Conservation (phyloP, 2,797 vertebrate species). For the Myoxocephalus aenaeus region DNA sequence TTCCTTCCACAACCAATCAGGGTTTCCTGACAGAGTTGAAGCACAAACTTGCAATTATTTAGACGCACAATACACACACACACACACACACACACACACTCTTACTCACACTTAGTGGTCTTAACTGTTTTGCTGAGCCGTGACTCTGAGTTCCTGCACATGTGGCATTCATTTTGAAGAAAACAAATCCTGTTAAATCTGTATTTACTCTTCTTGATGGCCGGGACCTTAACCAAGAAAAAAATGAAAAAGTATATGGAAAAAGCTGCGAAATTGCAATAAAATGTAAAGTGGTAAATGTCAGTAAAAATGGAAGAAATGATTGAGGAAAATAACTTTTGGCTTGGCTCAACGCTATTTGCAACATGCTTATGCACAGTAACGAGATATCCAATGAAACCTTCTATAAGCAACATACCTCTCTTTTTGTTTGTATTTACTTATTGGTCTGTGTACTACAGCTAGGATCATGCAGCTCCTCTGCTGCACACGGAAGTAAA, state of each 20-base stretch:
- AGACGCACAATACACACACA: conserved; percentile 24
- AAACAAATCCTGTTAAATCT: conserved; percentile 76
- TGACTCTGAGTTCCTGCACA: conserved; percentile 77
- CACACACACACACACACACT: conserved; percentile 29
- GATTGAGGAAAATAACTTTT: conserved; percentile 25
- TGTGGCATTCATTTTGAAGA: conserved; percentile 75
- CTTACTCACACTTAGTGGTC: conserved; percentile 69
- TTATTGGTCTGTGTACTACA: conserved; percentile 3
- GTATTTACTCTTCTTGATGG: conserved; percentile 73
- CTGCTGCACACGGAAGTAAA: neutral
- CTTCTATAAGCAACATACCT: conserved; percentile 25
- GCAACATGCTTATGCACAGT: conserved; percentile 18
- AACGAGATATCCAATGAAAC: conserved; percentile 25
- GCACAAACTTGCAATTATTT: conserved; percentile 58
- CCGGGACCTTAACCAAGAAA: conserved; percentile 47
- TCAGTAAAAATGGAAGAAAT: conserved; percentile 37
- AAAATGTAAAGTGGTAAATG: conserved; percentile 1
- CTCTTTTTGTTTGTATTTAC: conserved; percentile 26
- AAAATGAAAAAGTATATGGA: conserved; percentile 6
- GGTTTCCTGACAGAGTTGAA: conserved; percentile 52
- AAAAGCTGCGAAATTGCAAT: conserved; percentile 32
- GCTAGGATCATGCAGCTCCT: neutral
- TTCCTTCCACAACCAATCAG: conserved; percentile 59
- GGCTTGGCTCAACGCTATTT: conserved; percentile 14
- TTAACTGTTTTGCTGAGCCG: conserved; percentile 74